Evolutionary conservation across 2,797 vertebrate genomes (phyloP), one percentile per base, ranked within the genome.

Genomic region (Hoplostethus atlanticus): DNA sequence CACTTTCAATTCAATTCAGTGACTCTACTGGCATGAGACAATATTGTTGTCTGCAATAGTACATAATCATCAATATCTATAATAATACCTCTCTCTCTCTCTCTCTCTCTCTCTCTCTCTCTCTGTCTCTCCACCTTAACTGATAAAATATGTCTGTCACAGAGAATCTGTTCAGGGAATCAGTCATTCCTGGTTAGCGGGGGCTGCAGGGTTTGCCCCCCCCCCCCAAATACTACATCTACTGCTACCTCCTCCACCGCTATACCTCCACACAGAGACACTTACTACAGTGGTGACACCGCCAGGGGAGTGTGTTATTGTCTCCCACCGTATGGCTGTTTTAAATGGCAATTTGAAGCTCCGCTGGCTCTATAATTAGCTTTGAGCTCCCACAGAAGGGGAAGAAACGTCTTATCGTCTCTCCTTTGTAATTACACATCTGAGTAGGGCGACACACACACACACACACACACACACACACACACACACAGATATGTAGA

Each of bases 301-400:
- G 85, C 87, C 89, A 79, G 80, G 91, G 90, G 90, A 93, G 84
- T 86, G 84, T 91, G 88, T 92, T 91, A 91, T 92, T 94, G 91
- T 94, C 90, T 93, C 90, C 85, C 91, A 88, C 90, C 89, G 90
- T 94, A 93, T 91, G 91, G 89, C 88, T 94, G 90, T 92, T 94
- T 91, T 93, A 94, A 94, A 94, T 92, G 92, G 91, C 92, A 94
- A 94, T 95, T 94, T 95, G 91, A 94, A 91, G 94, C 94, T 94
- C 92, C 77, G 90, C 87, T 94, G 92, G 89, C 91, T 94, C 93
- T 91, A 91, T 95, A 95, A 95, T 95, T 94, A 94, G 92, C 88
- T 90, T 85, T 79, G 84, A 90, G 88, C 85, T 94, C 94, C 93
- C 93, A 86, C 76, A 88, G 93, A 92, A 93, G 86, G 68, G 72